phyloP scores from a whole-genome alignment of 2,113 vertebrate species.

The Ptilonorhynchus violaceus region DNA sequence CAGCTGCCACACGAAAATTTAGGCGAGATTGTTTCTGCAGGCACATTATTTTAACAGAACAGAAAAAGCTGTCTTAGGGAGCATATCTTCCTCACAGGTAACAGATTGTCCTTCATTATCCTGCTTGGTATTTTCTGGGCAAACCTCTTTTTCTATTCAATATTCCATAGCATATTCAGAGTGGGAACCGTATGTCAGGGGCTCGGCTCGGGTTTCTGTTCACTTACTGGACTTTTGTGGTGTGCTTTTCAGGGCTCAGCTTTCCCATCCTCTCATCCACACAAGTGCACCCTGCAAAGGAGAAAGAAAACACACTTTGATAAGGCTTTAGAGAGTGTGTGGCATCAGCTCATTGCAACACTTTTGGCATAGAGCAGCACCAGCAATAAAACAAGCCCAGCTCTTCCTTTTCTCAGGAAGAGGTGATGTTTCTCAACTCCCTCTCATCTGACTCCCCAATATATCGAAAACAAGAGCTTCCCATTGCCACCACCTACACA shows the following conservation, averaged over 20 bases:
- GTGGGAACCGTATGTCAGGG: background rate
- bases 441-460: background rate
- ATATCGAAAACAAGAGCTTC: background rate
- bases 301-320: background rate
- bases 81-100: background rate
- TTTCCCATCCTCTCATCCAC: background rate
- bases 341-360: background rate
- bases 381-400: background rate
- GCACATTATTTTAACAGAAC: background rate
- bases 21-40: background rate
- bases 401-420: background rate
- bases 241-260: constrained; percentile 26
- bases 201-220: background rate
- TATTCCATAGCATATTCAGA: background rate
- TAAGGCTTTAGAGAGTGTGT: background rate
- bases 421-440: background rate
- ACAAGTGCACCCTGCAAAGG: background rate
- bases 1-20: background rate
- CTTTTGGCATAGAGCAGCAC: background rate
- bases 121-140: background rate
- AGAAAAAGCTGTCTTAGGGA: background rate
- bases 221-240: background rate
- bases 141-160: background rate
- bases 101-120: background rate
- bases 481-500: background rate